Evolutionary conservation across 1,140 invertebrate species (phyloP).

Genomic region (Acyrthosiphon pisum): DNA sequence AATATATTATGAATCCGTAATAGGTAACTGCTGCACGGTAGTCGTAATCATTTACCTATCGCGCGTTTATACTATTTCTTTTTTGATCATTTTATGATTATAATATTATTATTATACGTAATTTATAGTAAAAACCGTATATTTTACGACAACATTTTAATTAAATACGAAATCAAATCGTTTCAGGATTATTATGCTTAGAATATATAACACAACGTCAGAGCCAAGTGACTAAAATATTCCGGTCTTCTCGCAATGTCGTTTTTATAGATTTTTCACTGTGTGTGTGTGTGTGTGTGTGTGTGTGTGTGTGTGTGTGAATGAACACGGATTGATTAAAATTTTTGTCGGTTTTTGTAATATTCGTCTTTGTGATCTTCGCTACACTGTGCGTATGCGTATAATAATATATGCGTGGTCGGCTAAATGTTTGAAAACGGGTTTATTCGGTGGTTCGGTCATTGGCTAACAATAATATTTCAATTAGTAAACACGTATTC

Average conservation of each 20-base stretch:
- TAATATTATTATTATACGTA: neutral
- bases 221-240: neutral
- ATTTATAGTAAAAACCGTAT: neutral
- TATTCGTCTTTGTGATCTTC: neutral
- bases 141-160: neutral
- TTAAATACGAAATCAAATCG: neutral
- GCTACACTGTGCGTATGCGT: neutral
- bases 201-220: neutral
- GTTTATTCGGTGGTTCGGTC: neutral
- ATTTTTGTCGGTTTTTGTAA: neutral
- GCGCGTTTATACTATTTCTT: neutral
- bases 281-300: no score
- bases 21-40: neutral
- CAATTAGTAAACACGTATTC: slow-evolving; percentile 1
- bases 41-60: neutral
- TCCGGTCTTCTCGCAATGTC: neutral
- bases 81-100: neutral
- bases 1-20: neutral
- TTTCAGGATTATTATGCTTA: neutral
- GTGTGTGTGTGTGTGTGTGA: no score
- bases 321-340: neutral
- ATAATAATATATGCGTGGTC: neutral
- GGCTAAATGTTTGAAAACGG: neutral
- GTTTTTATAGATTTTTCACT: neutral
- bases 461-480: neutral